These are phyloP conservation scores for Aramus guarauna DNA, from an alignment of 2,113 vertebrate species.

Conservation along the genomic window DNA sequence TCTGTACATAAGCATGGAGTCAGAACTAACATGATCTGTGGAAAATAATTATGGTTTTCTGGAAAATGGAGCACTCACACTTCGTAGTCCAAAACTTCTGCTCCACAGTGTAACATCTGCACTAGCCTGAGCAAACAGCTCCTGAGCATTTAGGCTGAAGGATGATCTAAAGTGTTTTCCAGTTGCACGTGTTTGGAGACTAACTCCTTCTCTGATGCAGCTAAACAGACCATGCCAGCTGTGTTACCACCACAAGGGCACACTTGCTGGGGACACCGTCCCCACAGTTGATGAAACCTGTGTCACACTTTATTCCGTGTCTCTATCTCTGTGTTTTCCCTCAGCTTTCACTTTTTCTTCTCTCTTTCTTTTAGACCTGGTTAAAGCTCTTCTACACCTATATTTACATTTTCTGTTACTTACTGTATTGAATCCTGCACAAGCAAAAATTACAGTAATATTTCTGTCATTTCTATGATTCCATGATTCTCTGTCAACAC, in stretches of 20 bases:
- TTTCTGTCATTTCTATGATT: not conserved
- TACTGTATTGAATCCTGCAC: not conserved
- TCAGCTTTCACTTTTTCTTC: not conserved
- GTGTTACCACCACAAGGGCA: not conserved
- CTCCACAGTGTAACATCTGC: fast-evolving
- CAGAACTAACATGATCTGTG: not conserved
- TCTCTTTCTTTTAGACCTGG: not conserved
- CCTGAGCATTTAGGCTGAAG: not conserved
- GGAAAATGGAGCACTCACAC: not conserved
- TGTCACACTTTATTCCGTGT: not conserved
- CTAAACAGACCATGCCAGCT: fast-evolving
- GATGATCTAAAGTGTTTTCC: not conserved
- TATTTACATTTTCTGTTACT: not conserved
- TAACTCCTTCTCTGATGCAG: not conserved
- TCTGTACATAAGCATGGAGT: not conserved
- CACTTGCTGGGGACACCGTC: fast-evolving
- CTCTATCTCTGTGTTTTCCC: not conserved
- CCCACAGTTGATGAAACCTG: not conserved
- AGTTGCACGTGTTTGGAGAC: not conserved
- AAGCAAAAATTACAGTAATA: not conserved
- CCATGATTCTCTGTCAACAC: not conserved
- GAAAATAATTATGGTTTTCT: not conserved
- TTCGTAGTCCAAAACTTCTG: not conserved
- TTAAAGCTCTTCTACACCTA: not conserved
- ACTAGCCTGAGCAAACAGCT: not conserved